A percentile compares a stretch with the other conserved stretches of the same genome.
Conservation (phyloP, 2,113 vertebrate genomes). For the Psittacula cyanocephala region DNA sequence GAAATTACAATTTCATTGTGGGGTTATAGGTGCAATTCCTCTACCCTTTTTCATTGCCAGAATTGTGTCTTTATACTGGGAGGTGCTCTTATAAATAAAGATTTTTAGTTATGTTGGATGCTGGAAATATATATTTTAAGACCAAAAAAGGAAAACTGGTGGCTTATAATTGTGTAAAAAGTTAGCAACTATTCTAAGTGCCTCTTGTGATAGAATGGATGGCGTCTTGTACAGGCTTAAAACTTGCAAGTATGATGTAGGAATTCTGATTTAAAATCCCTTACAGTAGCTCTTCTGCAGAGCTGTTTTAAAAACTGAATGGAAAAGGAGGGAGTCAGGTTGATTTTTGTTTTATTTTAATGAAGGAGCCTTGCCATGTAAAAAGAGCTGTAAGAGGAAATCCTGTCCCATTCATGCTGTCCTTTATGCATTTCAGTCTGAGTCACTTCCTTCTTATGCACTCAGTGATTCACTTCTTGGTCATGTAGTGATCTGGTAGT, state of each 20-base stretch:
- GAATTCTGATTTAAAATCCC: background rate
- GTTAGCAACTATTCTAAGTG: background rate
- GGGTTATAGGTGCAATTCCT: background rate
- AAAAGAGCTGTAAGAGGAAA: slow-evolving; percentile 50
- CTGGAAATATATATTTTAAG: background rate
- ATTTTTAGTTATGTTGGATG: background rate
- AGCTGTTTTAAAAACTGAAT: background rate
- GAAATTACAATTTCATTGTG: background rate
- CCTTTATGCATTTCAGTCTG: slow-evolving; percentile 57
- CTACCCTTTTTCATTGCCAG: background rate
- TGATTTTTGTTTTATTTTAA: background rate
- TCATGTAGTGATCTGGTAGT: background rate
- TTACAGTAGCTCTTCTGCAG: background rate
- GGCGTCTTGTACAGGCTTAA: background rate
- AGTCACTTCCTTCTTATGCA: slow-evolving; percentile 56
- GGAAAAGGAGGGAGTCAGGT: background rate
- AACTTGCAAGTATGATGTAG: background rate
- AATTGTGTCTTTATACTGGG: background rate
- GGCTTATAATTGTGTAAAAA: background rate
- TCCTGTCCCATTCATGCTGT: slow-evolving; percentile 64
- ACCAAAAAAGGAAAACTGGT: background rate
- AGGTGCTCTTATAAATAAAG: background rate
- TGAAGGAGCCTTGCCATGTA: background rate
- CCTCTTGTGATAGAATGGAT: background rate
- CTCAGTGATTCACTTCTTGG: slow-evolving; percentile 39